Evolutionary conservation across 2,888 invertebrate species (phyloP).

Genomic region (Clistopyga incitator): DNA sequence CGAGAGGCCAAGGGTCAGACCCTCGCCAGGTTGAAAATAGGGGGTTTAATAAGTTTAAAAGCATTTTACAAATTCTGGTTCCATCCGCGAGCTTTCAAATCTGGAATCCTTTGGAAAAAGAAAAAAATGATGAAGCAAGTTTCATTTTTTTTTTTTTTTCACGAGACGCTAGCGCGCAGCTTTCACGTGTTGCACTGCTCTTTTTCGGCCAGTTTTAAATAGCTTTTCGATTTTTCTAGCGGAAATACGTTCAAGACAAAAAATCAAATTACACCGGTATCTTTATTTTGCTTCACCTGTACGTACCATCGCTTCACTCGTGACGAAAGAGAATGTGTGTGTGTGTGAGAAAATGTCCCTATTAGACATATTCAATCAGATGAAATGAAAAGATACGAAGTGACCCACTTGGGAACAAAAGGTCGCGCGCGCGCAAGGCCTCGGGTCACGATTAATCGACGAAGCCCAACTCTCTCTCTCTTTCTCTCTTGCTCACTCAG

Average conservation of each 20-base stretch:
- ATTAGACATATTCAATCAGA: slow-evolving; percentile 34
- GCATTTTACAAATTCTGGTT: no score
- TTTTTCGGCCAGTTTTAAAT: no score
- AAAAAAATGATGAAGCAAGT: no score
- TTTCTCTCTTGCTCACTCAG: background rate
- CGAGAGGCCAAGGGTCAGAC: no score
- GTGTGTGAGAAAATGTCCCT: background rate
- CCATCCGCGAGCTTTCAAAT: no score
- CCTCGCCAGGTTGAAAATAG: no score
- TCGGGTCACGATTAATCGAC: slow-evolving; percentile 37
- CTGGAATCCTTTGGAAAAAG: no score
- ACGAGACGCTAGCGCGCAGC: no score
- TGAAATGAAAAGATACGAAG: slow-evolving; percentile 35
- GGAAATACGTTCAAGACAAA: background rate
- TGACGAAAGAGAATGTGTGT: background rate
- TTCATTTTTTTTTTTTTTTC: no score
- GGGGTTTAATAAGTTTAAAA: no score
- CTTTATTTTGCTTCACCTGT: background rate
- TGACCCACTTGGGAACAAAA: slow-evolving; percentile 35
- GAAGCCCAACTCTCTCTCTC: slow-evolving; percentile 22
- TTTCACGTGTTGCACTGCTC: no score
- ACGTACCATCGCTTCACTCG: background rate
- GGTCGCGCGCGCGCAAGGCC: slow-evolving; percentile 19
- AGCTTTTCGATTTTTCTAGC: background rate
- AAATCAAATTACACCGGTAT: no score